Evolutionary conservation across 23 tunicate species (phyloP).

Genomic region (Phallusia fumigata): DNA sequence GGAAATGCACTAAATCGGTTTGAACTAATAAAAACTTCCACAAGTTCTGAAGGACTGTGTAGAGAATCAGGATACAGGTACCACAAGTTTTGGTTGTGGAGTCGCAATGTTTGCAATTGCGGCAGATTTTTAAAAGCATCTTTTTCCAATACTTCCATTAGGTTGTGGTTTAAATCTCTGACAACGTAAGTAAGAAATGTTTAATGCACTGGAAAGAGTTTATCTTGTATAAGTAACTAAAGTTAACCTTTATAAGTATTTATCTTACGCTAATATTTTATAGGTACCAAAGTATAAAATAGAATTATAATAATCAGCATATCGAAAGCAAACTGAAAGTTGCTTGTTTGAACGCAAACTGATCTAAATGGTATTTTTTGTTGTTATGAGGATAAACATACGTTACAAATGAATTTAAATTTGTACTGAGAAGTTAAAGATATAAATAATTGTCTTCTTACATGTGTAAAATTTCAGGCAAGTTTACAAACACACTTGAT

Average conservation of each 20-base stretch:
- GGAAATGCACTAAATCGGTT: slow-evolving; percentile 24
- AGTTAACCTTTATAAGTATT: no score
- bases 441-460: neutral
- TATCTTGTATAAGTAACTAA: no score
- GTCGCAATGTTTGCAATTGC: slow-evolving; percentile 1
- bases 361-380: no score
- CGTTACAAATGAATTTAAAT: no score
- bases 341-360: no score
- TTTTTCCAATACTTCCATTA: slow-evolving; percentile 12
- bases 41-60: neutral
- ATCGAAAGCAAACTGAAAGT: no score
- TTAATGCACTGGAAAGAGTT: no score
- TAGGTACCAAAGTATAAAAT: no score
- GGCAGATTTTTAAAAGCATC: slow-evolving; percentile 3
- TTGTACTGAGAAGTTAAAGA: no score
- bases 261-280: no score
- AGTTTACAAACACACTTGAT: slow-evolving; percentile 15
- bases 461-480: slow-evolving; percentile 9
- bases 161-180: slow-evolving; percentile 34
- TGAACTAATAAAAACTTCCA: slow-evolving; percentile 17
- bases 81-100: slow-evolving; percentile 26
- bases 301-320: no score
- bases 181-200: neutral
- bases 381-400: no score
- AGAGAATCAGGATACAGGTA: slow-evolving; percentile 15